A percentile compares a stretch with the other conserved stretches of the same genome.
These are phyloP conservation scores for Pachycephala philippinensis DNA, from an alignment of 2,113 vertebrate species.

Conservation along the genomic window DNA sequence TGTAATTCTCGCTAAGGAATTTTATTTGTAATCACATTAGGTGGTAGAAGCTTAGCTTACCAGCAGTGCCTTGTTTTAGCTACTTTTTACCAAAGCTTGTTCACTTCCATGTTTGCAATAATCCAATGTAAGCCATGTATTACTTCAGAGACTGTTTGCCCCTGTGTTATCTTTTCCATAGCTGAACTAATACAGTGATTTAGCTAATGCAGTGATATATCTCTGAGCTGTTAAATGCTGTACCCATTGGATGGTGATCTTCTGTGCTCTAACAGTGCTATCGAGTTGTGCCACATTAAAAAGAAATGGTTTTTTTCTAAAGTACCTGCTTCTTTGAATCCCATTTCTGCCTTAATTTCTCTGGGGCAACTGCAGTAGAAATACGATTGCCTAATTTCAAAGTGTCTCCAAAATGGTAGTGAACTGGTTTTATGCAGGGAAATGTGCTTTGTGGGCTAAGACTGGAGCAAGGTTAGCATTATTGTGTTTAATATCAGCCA, in stretches of 20 bases:
- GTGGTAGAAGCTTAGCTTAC: not conserved
- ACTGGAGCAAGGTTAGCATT: not conserved
- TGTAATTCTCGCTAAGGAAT: not conserved
- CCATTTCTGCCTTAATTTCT: not conserved
- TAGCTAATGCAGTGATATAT: not conserved
- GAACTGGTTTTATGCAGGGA: not conserved
- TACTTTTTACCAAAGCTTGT: not conserved
- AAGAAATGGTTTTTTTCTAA: not conserved
- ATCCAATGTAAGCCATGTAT: accelerated
- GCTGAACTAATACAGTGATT: not conserved
- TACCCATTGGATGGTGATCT: not conserved
- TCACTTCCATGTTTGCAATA: not conserved
- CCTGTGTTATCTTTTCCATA: not conserved
- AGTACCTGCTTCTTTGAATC: not conserved
- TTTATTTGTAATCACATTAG: not conserved
- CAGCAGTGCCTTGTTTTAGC: not conserved
- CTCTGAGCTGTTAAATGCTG: not conserved
- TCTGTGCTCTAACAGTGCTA: not conserved
- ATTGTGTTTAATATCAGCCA: not conserved
- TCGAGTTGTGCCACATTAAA: not conserved
- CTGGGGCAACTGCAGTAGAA: not conserved
- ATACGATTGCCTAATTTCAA: not conserved
- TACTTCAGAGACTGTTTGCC: not conserved
- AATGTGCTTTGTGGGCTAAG: not conserved
- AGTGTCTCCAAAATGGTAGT: not conserved